These are phyloP conservation scores for Drosophila niveifrons DNA, from an alignment of 2,888 invertebrate genomes.

Conservation along the genomic window DNA sequence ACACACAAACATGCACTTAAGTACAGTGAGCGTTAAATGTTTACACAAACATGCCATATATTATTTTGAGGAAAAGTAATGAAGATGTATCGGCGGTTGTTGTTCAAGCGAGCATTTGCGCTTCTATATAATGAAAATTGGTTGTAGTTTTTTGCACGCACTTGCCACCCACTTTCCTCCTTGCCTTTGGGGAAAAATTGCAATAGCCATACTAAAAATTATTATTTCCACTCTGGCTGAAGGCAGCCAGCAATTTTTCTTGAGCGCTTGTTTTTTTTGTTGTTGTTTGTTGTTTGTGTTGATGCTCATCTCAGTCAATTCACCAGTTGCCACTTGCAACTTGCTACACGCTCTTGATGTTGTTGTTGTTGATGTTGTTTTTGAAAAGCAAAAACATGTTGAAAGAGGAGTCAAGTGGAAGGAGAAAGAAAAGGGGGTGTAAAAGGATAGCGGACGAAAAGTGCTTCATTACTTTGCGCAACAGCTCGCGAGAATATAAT, in stretches of 20 bases:
- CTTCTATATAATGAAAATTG: conserved; percentile 77
- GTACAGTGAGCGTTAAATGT: conserved; percentile 54
- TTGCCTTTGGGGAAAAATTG: conserved; percentile 41
- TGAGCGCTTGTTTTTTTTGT: conserved; percentile 13
- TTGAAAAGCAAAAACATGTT: conserved; percentile 55
- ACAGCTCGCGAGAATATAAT: conserved; percentile 82
- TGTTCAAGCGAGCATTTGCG: conserved; percentile 33
- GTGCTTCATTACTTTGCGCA: conserved; percentile 82
- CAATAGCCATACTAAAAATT: conserved; percentile 63
- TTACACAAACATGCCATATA: conserved; percentile 67
- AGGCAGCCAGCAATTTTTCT: conserved; percentile 72
- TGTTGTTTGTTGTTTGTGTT: no score
- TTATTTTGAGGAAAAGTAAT: conserved; percentile 70
- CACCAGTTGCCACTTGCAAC: conserved; percentile 32
- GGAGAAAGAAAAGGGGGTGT: conserved; percentile 1
- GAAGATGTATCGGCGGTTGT: conserved; percentile 72
- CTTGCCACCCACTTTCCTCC: not conserved
- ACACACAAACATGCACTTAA: not conserved
- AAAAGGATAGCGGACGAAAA: conserved; percentile 63
- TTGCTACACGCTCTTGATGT: conserved; percentile 8
- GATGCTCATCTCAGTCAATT: conserved; percentile 60
- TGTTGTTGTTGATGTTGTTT: conserved; percentile 23
- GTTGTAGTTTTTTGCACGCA: conserved; percentile 67
- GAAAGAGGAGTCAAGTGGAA: conserved; percentile 1
- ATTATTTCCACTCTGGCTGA: conserved; percentile 68